phyloP scores from a whole-genome alignment of 2,888 invertebrate genomes.

The Orgyia antiqua region DNA sequence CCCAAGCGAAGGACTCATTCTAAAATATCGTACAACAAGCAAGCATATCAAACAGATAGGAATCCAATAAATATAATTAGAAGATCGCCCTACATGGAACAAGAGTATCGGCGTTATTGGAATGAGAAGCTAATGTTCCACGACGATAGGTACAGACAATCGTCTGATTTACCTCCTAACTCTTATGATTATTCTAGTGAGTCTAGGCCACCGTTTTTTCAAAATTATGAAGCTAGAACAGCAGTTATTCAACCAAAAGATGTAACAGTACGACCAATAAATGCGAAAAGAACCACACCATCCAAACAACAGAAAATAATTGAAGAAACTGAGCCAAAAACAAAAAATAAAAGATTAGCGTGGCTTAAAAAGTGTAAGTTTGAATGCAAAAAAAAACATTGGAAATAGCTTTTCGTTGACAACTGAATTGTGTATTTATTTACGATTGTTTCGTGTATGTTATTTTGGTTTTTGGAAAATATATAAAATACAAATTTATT shows the following conservation, averaged over 20 bases:
- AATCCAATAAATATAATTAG: constrained; percentile 22
- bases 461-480: no score
- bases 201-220: constrained; percentile 19
- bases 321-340: neutral
- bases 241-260: constrained; percentile 21
- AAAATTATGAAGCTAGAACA: constrained; percentile 40
- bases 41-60: constrained; percentile 18
- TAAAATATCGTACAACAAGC: constrained; percentile 29
- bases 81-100: constrained; percentile 47
- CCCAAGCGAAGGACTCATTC: constrained; percentile 28
- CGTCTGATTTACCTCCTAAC: constrained; percentile 23
- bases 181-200: constrained; percentile 9
- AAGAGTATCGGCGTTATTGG: constrained; percentile 52
- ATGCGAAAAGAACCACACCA: neutral
- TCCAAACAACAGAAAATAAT: neutral
- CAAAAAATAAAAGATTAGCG: constrained; percentile 27
- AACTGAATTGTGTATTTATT: constrained; percentile 22
- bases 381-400: constrained; percentile 39
- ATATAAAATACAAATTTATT: no score
- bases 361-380: constrained; percentile 48
- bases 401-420: constrained; percentile 46
- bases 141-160: constrained; percentile 20
- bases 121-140: constrained; percentile 44
- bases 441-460: constrained; percentile 19
- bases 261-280: neutral